These are phyloP conservation scores for Loripinus fragilis DNA, from an alignment of 2,888 invertebrate species.

Conservation along the genomic window DNA sequence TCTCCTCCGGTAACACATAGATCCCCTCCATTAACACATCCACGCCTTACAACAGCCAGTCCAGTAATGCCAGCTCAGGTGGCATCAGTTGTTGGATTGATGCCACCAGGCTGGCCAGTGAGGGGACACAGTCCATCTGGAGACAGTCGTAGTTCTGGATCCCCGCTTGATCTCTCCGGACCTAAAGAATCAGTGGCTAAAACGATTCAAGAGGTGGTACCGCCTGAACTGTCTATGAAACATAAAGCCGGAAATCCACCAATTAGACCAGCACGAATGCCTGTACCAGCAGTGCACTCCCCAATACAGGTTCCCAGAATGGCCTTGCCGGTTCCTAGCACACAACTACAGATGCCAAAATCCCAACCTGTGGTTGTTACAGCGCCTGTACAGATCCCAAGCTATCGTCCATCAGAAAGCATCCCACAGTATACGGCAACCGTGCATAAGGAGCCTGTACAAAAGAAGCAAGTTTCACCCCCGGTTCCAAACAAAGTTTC, in stretches of 20 bases:
- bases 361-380: background rate
- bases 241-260: background rate
- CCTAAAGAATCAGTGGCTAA: slow-evolving; percentile 61
- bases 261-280: background rate
- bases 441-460: background rate
- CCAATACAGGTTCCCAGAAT: slow-evolving; percentile 23
- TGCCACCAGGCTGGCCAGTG: slow-evolving; percentile 42
- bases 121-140: slow-evolving; percentile 55
- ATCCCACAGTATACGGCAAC: background rate
- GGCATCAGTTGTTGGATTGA: slow-evolving; percentile 34
- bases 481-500: too few species aligned
- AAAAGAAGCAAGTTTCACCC: slow-evolving; percentile 3
- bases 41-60: slow-evolving; percentile 31
- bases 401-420: slow-evolving; percentile 4
- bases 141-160: slow-evolving; percentile 62
- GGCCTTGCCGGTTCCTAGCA: background rate
- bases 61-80: slow-evolving; percentile 24
- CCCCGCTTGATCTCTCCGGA: slow-evolving; percentile 72
- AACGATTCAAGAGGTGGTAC: slow-evolving; percentile 21
- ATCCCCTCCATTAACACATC: slow-evolving; percentile 30
- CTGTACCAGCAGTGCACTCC: background rate
- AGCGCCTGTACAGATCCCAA: slow-evolving; percentile 2
- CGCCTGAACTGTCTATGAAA: slow-evolving; percentile 29
- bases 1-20: slow-evolving; percentile 47
- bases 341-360: slow-evolving; percentile 4